phyloP scores from a whole-genome alignment of 2,113 vertebrate genomes.

The Etia nguti region DNA sequence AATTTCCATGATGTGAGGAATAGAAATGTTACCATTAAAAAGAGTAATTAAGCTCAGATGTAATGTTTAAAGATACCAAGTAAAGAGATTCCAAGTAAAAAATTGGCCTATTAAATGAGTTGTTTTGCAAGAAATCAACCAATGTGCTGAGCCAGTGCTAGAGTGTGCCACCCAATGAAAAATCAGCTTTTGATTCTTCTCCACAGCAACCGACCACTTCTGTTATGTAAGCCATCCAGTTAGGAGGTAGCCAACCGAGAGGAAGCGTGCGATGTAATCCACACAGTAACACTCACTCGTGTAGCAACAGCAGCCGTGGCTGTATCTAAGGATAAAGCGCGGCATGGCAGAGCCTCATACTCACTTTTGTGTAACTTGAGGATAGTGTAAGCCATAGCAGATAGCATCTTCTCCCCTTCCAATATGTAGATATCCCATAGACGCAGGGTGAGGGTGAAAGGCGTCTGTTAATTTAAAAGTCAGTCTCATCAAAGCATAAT shows the following conservation, averaged over 20 bases:
- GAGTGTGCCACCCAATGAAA: constrained; percentile 39
- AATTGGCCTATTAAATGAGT: not conserved
- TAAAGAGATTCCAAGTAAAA: not conserved
- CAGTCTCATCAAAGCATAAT: not conserved
- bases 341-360: constrained; percentile 11
- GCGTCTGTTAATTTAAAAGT: constrained; percentile 71
- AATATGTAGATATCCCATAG: constrained; percentile 88
- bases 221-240: constrained; percentile 56
- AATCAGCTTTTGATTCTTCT: constrained; percentile 34
- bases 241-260: constrained; percentile 32
- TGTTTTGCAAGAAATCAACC: not conserved
- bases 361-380: constrained; percentile 87
- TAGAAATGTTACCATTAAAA: not conserved
- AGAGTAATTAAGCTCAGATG: not conserved
- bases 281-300: not conserved
- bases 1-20: not conserved
- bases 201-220: constrained; percentile 49
- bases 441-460: constrained; percentile 82
- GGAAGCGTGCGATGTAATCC: constrained; percentile 13
- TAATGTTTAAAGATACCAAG: not conserved
- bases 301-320: constrained; percentile 6
- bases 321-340: not conserved
- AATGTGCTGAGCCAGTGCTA: not conserved
- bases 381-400: constrained; percentile 81
- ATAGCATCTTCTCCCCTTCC: constrained; percentile 80